These are phyloP conservation scores for Aporrectodea caliginosa DNA, from an alignment of 1,140 invertebrate species.

Conservation along the genomic window DNA sequence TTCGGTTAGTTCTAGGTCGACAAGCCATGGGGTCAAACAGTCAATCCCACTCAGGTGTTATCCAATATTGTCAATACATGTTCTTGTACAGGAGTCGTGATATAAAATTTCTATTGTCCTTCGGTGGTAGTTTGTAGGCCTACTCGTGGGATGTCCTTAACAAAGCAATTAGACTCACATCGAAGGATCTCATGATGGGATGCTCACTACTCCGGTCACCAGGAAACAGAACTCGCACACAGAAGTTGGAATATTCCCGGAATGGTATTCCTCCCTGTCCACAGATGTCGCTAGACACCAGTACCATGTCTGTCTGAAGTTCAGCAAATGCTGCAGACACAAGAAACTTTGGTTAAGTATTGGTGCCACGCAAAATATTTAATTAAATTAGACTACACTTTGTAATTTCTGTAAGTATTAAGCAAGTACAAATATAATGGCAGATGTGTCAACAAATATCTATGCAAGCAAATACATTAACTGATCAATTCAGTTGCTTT, in stretches of 20 bases:
- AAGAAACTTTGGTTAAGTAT: neutral
- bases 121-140: neutral
- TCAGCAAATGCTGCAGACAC: conserved; percentile 81
- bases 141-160: neutral
- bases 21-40: no score
- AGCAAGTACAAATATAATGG: no score
- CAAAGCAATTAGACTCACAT: conserved; percentile 37
- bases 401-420: no score
- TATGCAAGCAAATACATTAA: no score
- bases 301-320: conserved; percentile 98
- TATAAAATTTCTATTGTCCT: no score
- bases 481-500: no score
- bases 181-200: conserved; percentile 45
- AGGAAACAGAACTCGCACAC: conserved; percentile 97
- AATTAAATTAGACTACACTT: neutral
- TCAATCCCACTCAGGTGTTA: no score
- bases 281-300: conserved; percentile 82
- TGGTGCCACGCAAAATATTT: neutral
- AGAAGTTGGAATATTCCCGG: conserved; percentile 92
- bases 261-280: conserved; percentile 90
- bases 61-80: no score
- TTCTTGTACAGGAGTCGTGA: no score
- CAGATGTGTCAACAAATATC: no score
- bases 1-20: no score
- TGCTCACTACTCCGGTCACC: conserved; percentile 62